Base-by-base conservation (phyloP, 1,140 invertebrate species). In the Protaetia brevitarsis region DNA sequence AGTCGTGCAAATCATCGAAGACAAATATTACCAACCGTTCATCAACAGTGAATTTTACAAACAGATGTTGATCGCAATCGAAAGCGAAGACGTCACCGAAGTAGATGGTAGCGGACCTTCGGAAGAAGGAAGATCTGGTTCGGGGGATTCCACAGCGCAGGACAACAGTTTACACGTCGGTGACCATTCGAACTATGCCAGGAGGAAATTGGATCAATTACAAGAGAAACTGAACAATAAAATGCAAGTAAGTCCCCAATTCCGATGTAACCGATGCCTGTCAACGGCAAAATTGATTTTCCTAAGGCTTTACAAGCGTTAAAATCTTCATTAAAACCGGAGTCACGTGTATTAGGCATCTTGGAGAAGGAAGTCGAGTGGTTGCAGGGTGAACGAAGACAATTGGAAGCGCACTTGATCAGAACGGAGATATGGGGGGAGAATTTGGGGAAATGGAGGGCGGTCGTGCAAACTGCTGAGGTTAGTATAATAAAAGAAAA, bases 11-110 rank as follows among this genome's bases (percentile, higher is more conserved):
- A 86, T 87, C 0, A 81, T 96, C 8, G 90, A 95, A 77, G 88
- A 94, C 62, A 91, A 94, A 74, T 92, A 95, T 79, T 96, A 95
- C 80, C 88, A 92, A 28, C 89, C 91, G 0, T 96, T 96, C 77
- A 81, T 96, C 36, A 85, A 93, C 6, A 95, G 92, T 74, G 89
- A 93, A 61, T 86, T 91, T 68, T 95, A 95, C 74, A 89, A 89
- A 70, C 86, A 87, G 70, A 86, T 94, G 77, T 80, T 89, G 56
- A 83, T 85, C 66, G 88, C 88, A 23, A 81, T 92, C 10, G 85
- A 88, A 67, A 86, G 83, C 64, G 88, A 90, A 80, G 87, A 87
- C 76, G 67, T 74, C 31, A 66, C 78, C 34, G 83, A 82, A 69
- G 79, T 75, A 63, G 75, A 77, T 70, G 8, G 71, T 66, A 58